Evolutionary conservation across 1,140 invertebrate species (phyloP).

Genomic region (Drosophila melanogaster): DNA sequence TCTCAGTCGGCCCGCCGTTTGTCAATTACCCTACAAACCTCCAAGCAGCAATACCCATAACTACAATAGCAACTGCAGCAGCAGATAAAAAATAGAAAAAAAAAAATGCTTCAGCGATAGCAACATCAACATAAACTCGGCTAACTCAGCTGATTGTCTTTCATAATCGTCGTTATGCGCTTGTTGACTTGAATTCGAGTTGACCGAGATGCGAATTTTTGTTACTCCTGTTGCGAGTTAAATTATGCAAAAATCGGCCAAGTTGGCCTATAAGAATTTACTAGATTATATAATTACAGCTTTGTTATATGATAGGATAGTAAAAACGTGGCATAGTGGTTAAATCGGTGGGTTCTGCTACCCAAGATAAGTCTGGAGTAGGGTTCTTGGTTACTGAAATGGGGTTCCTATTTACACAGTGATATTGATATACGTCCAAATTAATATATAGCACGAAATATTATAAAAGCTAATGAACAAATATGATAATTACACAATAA

Average conservation of each 20-base stretch:
- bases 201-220: background rate
- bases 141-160: constrained; percentile 76
- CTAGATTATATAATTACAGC: background rate
- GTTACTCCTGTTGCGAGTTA: background rate
- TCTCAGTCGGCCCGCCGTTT: constrained; percentile 44
- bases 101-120: constrained; percentile 11
- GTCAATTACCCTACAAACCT: constrained; percentile 82
- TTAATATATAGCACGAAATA: no score
- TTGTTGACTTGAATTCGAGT: constrained; percentile 13
- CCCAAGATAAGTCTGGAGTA: no score
- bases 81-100: background rate
- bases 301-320: background rate
- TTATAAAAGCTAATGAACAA: no score
- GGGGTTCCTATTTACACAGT: no score
- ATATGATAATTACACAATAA: no score
- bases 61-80: constrained; percentile 31
- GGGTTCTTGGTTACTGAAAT: no score
- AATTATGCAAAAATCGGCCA: background rate
- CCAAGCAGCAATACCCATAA: constrained; percentile 34
- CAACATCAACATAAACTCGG: constrained; percentile 38
- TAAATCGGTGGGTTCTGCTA: background rate
- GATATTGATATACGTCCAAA: no score
- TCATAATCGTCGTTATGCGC: constrained; percentile 68
- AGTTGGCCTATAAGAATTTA: background rate
- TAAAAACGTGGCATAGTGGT: background rate